phyloP scores from a whole-genome alignment of 2,888 invertebrate species.

The Oscheius sp. region DNA sequence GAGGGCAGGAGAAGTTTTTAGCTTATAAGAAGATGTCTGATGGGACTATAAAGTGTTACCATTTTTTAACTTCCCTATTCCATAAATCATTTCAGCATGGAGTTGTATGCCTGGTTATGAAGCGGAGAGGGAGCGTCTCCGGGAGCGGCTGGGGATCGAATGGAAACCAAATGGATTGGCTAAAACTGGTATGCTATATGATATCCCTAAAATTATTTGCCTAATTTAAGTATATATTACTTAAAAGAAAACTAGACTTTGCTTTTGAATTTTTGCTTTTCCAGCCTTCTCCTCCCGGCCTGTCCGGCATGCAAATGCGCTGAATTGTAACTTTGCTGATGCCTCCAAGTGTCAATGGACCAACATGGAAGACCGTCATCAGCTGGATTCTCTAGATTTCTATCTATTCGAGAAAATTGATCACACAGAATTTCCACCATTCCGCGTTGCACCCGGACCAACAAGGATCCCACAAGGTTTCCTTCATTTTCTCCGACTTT shows the following conservation, averaged over 20 bases:
- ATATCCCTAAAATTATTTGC: no score
- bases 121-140: constrained; percentile 63
- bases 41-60: not conserved
- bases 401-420: constrained; percentile 67
- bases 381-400: constrained; percentile 60
- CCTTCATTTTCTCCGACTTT: no score
- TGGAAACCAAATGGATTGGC: constrained; percentile 65
- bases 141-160: constrained; percentile 68
- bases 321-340: constrained; percentile 65
- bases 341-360: constrained; percentile 65
- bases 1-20: not conserved
- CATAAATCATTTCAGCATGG: not conserved
- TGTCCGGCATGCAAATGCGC: constrained; percentile 60
- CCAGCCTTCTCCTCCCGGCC: constrained; percentile 25
- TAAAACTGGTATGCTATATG: constrained; percentile 56
- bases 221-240: not conserved
- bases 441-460: constrained; percentile 67
- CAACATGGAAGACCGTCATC: constrained; percentile 51
- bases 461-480: constrained; percentile 61
- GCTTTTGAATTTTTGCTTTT: no score
- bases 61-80: not conserved
- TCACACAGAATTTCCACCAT: constrained; percentile 65
- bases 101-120: constrained; percentile 68
- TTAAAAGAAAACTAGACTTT: not conserved
- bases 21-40: no score